Conservation (phyloP, 2,797 vertebrate genomes). For the Malacoraja senta region DNA sequence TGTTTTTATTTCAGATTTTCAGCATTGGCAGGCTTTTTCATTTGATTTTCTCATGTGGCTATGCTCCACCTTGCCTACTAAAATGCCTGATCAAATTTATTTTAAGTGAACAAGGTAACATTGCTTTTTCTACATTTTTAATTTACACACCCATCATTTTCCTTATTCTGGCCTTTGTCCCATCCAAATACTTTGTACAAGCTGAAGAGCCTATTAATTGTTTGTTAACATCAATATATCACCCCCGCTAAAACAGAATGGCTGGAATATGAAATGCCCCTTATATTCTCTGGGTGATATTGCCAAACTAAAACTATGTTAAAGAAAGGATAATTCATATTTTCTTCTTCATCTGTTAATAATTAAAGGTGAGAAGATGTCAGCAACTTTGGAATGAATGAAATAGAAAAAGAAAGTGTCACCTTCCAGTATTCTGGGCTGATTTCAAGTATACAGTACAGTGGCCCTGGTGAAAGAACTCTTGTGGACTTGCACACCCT, state of each 20-base stretch:
- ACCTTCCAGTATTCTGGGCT: not conserved
- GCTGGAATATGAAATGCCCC: no score
- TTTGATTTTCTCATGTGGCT: no score
- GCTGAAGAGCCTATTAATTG: not conserved
- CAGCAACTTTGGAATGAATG: not conserved
- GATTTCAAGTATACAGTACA: not conserved
- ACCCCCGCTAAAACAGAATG: not conserved
- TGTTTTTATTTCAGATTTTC: no score
- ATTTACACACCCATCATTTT: no score
- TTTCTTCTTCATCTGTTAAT: not conserved
- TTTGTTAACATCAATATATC: not conserved
- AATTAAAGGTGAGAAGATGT: not conserved
- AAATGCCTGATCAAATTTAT: no score
- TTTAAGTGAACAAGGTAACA: not conserved
- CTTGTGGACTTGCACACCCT: not conserved
- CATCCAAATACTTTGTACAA: conserved; percentile 3
- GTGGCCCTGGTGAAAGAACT: not conserved
- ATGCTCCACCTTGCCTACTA: not conserved
- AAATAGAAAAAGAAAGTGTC: not conserved
- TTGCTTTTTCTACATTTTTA: not conserved
- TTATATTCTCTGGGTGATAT: not conserved
- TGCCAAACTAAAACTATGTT: not conserved
- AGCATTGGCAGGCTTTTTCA: no score
- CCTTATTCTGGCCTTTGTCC: not conserved
- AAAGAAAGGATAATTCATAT: not conserved